phyloP scores from a whole-genome alignment of 1,140 invertebrate species.

The Drosophila lacteicornis region DNA sequence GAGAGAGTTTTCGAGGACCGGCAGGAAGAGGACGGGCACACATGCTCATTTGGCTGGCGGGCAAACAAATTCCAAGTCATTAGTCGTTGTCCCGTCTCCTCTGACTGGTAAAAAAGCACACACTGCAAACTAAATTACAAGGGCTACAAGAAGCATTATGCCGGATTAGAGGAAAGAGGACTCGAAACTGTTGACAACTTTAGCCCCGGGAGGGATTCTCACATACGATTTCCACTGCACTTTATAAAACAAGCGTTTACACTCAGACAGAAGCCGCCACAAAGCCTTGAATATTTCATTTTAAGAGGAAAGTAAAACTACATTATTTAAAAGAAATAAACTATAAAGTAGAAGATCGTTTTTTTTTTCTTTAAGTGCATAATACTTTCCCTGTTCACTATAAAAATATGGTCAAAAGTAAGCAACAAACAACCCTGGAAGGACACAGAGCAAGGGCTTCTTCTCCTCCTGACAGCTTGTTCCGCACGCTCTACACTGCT shows the following conservation, averaged over 20 bases:
- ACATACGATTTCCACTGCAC: background rate
- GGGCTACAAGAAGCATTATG: slow-evolving; percentile 31
- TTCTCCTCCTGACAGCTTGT: slow-evolving; percentile 24
- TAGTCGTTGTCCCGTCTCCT: slow-evolving; percentile 68
- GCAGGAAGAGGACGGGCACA: slow-evolving; percentile 23
- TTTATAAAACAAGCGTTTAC: background rate
- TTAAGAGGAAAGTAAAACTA: background rate
- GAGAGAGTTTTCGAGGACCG: slow-evolving; percentile 3
- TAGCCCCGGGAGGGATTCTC: slow-evolving; percentile 4
- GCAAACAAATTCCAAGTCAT: slow-evolving; percentile 75
- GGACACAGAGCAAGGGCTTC: background rate
- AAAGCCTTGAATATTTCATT: background rate
- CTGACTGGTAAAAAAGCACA: slow-evolving; percentile 38
- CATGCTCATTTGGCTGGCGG: slow-evolving; percentile 74
- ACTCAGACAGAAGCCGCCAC: background rate
- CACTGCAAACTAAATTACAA: slow-evolving; percentile 63
- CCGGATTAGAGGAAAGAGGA: slow-evolving; percentile 35
- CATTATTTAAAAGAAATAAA: background rate
- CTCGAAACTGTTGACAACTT: slow-evolving; percentile 33
- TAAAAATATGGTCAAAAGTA: slow-evolving; percentile 9
- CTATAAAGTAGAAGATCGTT: too few relatives aligned
- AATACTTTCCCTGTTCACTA: background rate
- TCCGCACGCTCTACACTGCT: slow-evolving; percentile 39
- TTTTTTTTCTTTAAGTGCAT: background rate
- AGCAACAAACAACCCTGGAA: slow-evolving; percentile 3